A percentile compares a stretch with the other conserved stretches of the same genome.
Evolutionary conservation across 2,113 vertebrate species (phyloP).

Genomic region (Pelmatolapia mariae): DNA sequence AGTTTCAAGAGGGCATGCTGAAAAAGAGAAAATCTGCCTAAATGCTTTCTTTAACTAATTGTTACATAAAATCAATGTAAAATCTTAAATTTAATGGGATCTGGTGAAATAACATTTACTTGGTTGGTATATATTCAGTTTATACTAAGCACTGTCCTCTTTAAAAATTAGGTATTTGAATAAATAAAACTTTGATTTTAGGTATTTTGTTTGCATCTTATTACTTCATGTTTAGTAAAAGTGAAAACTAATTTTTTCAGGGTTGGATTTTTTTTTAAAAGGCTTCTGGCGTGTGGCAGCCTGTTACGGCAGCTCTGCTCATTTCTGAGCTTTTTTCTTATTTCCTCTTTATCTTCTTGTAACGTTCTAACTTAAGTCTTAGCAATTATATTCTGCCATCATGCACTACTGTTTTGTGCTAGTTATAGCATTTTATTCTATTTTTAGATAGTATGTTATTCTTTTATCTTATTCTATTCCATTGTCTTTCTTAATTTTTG

Average conservation of each 20-base stretch:
- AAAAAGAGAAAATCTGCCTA: background rate
- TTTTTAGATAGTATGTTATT: background rate
- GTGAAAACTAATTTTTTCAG: background rate
- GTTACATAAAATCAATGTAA: background rate
- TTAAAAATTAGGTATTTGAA: background rate
- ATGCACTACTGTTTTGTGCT: background rate
- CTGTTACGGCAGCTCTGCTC: background rate
- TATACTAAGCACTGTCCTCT: background rate
- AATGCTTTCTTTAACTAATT: background rate
- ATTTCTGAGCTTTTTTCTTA: background rate
- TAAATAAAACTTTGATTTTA: background rate
- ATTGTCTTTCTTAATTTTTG: background rate
- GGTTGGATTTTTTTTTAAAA: accelerated
- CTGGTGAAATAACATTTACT: background rate
- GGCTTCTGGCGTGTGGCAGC: background rate
- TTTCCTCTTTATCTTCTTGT: background rate
- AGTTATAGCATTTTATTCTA: background rate
- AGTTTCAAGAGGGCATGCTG: background rate
- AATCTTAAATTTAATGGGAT: background rate
- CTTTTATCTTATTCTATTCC: background rate
- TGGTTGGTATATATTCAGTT: background rate
- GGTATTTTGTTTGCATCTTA: background rate
- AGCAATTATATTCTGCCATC: background rate
- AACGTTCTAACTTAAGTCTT: background rate
- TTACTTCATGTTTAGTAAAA: background rate